Percentiles rank a stretch among this genome's conserved stretches.
These are phyloP conservation scores for Alcedo quadribrachys DNA, from an alignment of 2,797 vertebrate species.

Conservation along the genomic window DNA sequence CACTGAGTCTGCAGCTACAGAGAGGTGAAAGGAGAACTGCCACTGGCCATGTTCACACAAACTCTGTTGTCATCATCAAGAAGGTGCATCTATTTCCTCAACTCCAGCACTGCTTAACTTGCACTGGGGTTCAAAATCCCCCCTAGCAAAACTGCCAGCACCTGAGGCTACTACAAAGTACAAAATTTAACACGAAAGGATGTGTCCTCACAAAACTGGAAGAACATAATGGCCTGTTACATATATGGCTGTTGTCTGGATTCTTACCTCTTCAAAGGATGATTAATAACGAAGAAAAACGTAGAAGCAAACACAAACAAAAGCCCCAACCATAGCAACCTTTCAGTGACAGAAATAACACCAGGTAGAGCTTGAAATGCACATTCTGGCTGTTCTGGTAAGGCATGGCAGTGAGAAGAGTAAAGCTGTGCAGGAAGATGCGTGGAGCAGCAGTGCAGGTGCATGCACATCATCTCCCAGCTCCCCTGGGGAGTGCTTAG, in stretches of 20 bases:
- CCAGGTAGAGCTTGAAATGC: background rate
- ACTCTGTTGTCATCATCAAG: background rate
- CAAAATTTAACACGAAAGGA: background rate
- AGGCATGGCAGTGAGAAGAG: background rate
- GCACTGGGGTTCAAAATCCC: background rate
- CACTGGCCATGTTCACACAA: background rate
- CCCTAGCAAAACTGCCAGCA: background rate
- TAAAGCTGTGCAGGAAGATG: constrained; percentile 44
- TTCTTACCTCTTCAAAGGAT: background rate
- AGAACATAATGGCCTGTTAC: background rate
- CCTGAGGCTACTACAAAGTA: background rate
- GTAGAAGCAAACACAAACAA: constrained; percentile 18
- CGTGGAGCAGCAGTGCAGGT: background rate
- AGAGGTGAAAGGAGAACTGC: background rate
- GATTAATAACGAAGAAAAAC: constrained; percentile 21
- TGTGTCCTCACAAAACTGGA: background rate
- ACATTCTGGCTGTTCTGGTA: constrained; percentile 10
- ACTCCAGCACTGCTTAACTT: background rate
- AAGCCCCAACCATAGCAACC: background rate
- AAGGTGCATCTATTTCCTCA: background rate
- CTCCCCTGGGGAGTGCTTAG: background rate
- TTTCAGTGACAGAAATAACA: constrained; percentile 35
- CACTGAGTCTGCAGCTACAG: background rate
- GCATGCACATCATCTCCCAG: constrained; percentile 47
- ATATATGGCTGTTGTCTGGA: background rate